Conservation (phyloP, 2,888 invertebrate genomes). For the Melangyna quadrimaculata region DNA sequence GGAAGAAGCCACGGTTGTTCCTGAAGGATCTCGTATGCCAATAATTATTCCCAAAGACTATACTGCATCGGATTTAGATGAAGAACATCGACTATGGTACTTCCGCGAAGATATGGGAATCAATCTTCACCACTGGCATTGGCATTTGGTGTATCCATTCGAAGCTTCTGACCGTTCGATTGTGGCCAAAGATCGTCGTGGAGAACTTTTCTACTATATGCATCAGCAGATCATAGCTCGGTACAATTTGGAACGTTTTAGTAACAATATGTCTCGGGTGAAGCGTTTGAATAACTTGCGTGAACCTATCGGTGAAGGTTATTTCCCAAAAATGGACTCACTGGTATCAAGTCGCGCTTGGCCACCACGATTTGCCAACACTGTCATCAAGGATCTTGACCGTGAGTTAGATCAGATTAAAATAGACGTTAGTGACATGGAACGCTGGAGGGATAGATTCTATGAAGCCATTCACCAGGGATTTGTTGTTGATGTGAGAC, state of each 20-base stretch:
- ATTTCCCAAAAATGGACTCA: slow-evolving; percentile 90
- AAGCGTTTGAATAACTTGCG: slow-evolving; percentile 84
- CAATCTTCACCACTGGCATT: slow-evolving; percentile 82
- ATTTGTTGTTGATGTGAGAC: slow-evolving; percentile 80
- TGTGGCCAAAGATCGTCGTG: slow-evolving; percentile 84
- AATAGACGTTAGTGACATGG: slow-evolving; percentile 85
- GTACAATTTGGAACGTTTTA: slow-evolving; percentile 88
- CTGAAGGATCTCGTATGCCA: slow-evolving; percentile 84
- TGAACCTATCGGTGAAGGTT: slow-evolving; percentile 87
- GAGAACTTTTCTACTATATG: slow-evolving; percentile 90
- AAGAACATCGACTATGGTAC: slow-evolving; percentile 90
- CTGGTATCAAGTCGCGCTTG: slow-evolving; percentile 87
- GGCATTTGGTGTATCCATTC: slow-evolving; percentile 86
- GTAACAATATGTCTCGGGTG: slow-evolving; percentile 85
- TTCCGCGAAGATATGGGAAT: slow-evolving; percentile 81
- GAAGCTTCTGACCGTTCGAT: slow-evolving; percentile 83
- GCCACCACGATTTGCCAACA: slow-evolving; percentile 85
- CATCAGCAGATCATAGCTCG: slow-evolving; percentile 84
- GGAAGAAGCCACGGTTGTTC: slow-evolving; percentile 83
- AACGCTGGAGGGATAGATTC: slow-evolving; percentile 87
- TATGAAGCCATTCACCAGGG: slow-evolving; percentile 85
- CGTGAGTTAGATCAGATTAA: slow-evolving; percentile 85
- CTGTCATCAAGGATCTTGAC: slow-evolving; percentile 83
- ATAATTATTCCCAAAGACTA: slow-evolving; percentile 84
- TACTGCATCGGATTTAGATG: slow-evolving; percentile 86